phyloP scores from a whole-genome alignment of 2,888 invertebrate species.

The Eupeodes latifasciatus region DNA sequence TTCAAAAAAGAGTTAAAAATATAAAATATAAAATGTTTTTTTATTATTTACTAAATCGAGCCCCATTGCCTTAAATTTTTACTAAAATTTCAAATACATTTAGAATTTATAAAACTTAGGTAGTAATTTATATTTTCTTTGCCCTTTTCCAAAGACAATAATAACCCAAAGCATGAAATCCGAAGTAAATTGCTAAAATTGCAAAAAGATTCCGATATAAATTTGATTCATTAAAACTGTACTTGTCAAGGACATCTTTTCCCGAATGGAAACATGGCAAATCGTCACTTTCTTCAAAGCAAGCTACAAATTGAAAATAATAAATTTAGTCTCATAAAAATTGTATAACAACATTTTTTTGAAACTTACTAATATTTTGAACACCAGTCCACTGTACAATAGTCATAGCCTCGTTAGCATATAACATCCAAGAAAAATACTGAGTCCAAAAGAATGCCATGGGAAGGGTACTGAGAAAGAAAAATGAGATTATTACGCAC shows the following conservation, averaged over 20 bases:
- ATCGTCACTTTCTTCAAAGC: constrained; percentile 86
- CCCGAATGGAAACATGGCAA: constrained; percentile 90
- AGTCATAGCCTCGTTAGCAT: constrained; percentile 93
- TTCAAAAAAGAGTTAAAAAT: neutral
- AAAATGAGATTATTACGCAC: neutral
- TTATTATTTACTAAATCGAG: constrained; percentile 46
- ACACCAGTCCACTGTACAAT: constrained; percentile 92
- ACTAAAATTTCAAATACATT: neutral
- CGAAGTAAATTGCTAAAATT: constrained; percentile 87
- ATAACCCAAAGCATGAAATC: constrained; percentile 90
- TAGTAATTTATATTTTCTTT: constrained; percentile 84
- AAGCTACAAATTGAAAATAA: constrained; percentile 85
- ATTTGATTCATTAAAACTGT: constrained; percentile 88
- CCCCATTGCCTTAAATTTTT: constrained; percentile 7
- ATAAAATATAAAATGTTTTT: constrained; percentile 24
- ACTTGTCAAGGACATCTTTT: constrained; percentile 89
- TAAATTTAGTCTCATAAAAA: constrained; percentile 13
- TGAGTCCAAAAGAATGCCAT: constrained; percentile 90
- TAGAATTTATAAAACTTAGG: too few relatives aligned
- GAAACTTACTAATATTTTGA: constrained; percentile 83
- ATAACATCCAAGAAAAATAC: constrained; percentile 93
- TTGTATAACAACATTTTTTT: neutral
- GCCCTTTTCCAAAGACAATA: constrained; percentile 88
- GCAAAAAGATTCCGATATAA: constrained; percentile 88
- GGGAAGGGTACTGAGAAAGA: constrained; percentile 87